Evolutionary conservation across 2,797 vertebrate genomes (phyloP).

Genomic region (Crenuchus spilurus): DNA sequence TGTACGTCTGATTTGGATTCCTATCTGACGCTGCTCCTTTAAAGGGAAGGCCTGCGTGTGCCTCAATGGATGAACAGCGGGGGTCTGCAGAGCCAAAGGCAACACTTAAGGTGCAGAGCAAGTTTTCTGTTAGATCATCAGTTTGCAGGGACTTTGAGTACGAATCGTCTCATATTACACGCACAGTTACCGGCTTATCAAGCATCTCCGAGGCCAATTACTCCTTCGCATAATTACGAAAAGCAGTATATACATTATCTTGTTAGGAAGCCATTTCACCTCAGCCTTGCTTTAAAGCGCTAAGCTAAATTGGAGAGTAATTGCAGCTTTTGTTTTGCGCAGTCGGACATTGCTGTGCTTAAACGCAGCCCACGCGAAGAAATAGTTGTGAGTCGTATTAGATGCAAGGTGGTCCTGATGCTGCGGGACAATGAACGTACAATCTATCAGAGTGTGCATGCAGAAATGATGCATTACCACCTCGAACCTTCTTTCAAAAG

Average conservation of each 20-base stretch:
- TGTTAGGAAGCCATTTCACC: conserved; percentile 10
- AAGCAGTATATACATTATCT: neutral
- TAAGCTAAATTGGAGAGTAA: conserved; percentile 34
- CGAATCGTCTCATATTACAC: neutral
- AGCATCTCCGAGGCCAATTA: conserved; percentile 34
- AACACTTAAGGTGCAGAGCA: conserved; percentile 23
- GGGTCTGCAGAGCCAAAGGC: conserved; percentile 43
- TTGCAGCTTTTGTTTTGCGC: conserved; percentile 7
- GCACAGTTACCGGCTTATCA: conserved; percentile 17
- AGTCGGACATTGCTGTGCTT: conserved; percentile 9
- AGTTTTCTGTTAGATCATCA: conserved; percentile 67
- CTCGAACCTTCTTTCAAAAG: too few species aligned
- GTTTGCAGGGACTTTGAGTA: conserved; percentile 41
- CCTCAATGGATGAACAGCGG: conserved; percentile 2
- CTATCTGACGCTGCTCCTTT: neutral
- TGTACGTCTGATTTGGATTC: conserved; percentile 3
- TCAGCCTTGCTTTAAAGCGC: conserved; percentile 4
- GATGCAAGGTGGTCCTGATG: too few species aligned
- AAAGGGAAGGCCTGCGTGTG: neutral
- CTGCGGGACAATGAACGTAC: too few species aligned
- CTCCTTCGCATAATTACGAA: neutral
- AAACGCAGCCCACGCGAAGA: neutral
- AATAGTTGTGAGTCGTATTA: too few species aligned
- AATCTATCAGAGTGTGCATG: too few species aligned
- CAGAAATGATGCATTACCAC: too few species aligned